phyloP scores from a whole-genome alignment of 2,113 vertebrate genomes.

The Boulengerochromis microlepis region DNA sequence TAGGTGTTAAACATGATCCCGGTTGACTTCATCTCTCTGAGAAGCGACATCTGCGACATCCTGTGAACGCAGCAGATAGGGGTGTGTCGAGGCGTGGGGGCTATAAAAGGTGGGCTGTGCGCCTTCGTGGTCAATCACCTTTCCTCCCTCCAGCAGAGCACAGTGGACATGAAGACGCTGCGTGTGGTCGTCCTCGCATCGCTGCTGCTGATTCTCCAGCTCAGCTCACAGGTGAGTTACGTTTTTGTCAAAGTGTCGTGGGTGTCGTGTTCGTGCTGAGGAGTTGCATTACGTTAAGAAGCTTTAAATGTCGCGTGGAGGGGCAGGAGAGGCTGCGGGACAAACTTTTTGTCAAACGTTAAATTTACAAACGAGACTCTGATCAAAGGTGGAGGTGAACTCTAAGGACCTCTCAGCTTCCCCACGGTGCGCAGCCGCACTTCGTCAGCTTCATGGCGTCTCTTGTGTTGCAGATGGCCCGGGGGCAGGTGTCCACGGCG shows the following conservation, averaged over 20 bases:
- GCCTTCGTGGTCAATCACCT: fast-evolving
- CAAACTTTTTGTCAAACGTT: fast-evolving
- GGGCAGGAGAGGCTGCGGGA: background rate
- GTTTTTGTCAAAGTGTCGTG: fast-evolving
- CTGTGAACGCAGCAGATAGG: background rate
- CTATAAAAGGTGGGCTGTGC: fast-evolving
- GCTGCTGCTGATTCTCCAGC: background rate
- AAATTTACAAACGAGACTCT: background rate
- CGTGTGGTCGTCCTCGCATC: background rate
- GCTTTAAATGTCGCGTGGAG: background rate
- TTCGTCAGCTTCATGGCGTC: background rate
- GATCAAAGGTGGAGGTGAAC: background rate
- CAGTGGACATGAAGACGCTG: background rate
- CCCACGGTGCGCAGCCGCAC: background rate
- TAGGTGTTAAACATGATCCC: fast-evolving
- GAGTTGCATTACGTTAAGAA: background rate
- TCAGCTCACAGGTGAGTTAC: background rate
- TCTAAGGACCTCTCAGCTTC: fast-evolving
- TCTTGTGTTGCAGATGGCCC: background rate
- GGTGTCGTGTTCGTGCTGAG: background rate
- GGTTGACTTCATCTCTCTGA: background rate
- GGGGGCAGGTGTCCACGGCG: background rate
- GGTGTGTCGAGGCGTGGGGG: background rate
- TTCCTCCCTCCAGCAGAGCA: background rate
- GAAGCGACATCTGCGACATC: background rate